Evolutionary conservation across 2,113 vertebrate genomes (phyloP), one percentile per base, ranked within the genome.

Genomic region (Bubalus kerabau): DNA sequence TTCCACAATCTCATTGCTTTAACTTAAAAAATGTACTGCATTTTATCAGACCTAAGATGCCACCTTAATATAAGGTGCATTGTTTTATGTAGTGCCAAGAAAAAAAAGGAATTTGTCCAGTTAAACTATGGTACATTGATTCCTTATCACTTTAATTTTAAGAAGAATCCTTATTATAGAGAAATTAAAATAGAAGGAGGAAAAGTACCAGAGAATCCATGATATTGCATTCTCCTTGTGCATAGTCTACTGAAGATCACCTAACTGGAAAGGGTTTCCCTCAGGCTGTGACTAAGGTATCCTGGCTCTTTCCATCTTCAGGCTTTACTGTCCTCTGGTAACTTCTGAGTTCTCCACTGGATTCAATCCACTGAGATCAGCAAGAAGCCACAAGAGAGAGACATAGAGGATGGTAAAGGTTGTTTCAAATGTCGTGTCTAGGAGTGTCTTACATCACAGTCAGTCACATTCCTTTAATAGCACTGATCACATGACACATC

Each of bases 121-220:
- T 83, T 76, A 82, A 97, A 93, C 13, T n/a, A 19, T 80, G 46
- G 17, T 60, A 64, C 8, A 91, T 9, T 60, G 46, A 48, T 91
- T 94, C 57, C 48, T 85, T 83, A 84, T 64, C 48, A 89, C 56
- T 48, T 82, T 89, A 43, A 96, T 93, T 93, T 85, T 93, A 91
- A 93, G 64, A 95, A 15, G 11, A 36, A 74, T 57, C 24, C 13
- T 92, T 30, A 90, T 81, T 59, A 52, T 24, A 87, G 6, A 84
- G 28, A 95, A 90, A 10, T 67, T 89, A 71, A 48, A 81, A 76
- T 32, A 3, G 48, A 9, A 6, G 23, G 21, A 46, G 36, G 9
- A 15, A 7, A 95, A 84, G 17, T 28, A 67, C n/a, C 21, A 80
- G 64, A 86, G 14, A 64, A 91, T 82, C 24, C 88, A 24, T 76